Base-by-base conservation (phyloP, 2,113 vertebrate species). In the Python bivittatus region DNA sequence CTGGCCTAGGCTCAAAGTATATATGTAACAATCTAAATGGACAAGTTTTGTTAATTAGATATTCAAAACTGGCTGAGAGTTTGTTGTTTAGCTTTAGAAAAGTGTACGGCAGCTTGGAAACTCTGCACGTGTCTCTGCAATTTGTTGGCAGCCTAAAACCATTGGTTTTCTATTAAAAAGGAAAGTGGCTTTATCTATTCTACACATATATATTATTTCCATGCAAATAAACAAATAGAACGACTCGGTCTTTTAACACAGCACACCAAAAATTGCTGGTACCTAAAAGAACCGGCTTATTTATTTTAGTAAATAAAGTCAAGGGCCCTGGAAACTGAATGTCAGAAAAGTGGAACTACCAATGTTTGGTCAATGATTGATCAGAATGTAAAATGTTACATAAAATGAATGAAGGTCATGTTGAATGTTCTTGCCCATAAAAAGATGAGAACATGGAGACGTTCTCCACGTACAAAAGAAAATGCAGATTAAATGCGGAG, bases 11-110 rank as follows among this genome's bases (percentile, higher is more conserved):
- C 58, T 88, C 58, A 60, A 54, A 72, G 92, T 90, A 88, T 7
- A 27, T 6, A 0, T 33, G 4, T 13, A 1, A 48, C 0, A 72
- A 29, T 61, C 38, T 17, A 90, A 95, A 48, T 33, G 2, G 4
- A 0, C 53, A 38, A 38, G 53, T 87, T 60, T 91, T 27, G 12
- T 60, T 83, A 53, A 38, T 48, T 33, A 22, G 52, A 68, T 33
- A 1, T 87, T 92, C 86, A 64, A 83, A 56, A 23, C n/a, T 91
- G 84, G 23, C 20, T 88, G 84, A 91, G 60, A 29, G 12, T 91
- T 29, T 11, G 48, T 9, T 13, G 29, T 23, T 48, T 48, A 48
- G 48, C 48, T 48, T 48, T 48, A 6, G 48, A 48, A 48, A 48
- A 48, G 48, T 6, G 7, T 48, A 58, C 60, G 33, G 79, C 13